These are phyloP conservation scores for Protonibea diacanthus DNA, from an alignment of 2,797 vertebrate species.

Conservation along the genomic window DNA sequence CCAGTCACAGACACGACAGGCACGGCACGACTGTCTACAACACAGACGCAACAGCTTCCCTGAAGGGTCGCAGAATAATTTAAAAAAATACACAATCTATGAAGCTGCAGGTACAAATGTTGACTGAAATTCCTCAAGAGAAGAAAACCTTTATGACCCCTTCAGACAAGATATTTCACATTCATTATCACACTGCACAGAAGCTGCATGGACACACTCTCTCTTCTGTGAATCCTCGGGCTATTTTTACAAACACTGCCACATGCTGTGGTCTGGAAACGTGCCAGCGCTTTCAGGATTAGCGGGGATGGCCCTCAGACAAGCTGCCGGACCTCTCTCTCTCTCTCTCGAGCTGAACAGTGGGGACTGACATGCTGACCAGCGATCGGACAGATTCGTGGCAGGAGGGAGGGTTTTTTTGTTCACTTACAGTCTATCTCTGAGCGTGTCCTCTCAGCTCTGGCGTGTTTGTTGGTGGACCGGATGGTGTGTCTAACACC, in stretches of 20 bases:
- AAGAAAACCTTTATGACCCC: slow-evolving; percentile 3
- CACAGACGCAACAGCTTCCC: slow-evolving; percentile 45
- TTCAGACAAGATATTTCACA: slow-evolving; percentile 49
- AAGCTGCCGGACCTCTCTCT: slow-evolving; percentile 21
- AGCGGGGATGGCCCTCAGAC: slow-evolving; percentile 56
- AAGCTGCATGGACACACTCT: slow-evolving; percentile 43
- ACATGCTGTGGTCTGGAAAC: slow-evolving; percentile 57
- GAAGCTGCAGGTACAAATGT: not conserved
- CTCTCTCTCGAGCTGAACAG: slow-evolving; percentile 14
- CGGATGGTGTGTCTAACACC: slow-evolving; percentile 96
- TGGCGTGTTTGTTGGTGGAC: slow-evolving; percentile 91
- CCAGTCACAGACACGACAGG: slow-evolving; percentile 14
- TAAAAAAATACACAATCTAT: not conserved
- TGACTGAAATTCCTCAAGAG: slow-evolving; percentile 19
- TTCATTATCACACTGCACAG: slow-evolving; percentile 15
- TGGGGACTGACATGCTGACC: slow-evolving; percentile 31
- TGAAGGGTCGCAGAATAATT: slow-evolving; percentile 31
- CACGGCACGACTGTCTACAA: slow-evolving; percentile 1
- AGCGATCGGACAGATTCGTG: slow-evolving; percentile 25
- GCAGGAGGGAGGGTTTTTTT: not conserved
- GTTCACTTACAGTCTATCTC: slow-evolving; percentile 96
- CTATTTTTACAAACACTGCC: slow-evolving; percentile 64
- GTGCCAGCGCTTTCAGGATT: slow-evolving; percentile 64
- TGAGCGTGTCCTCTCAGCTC: slow-evolving; percentile 93
- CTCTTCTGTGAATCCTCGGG: slow-evolving; percentile 46